Conservation (phyloP, 1,140 invertebrate genomes). For the Drosophila ogumai region DNA sequence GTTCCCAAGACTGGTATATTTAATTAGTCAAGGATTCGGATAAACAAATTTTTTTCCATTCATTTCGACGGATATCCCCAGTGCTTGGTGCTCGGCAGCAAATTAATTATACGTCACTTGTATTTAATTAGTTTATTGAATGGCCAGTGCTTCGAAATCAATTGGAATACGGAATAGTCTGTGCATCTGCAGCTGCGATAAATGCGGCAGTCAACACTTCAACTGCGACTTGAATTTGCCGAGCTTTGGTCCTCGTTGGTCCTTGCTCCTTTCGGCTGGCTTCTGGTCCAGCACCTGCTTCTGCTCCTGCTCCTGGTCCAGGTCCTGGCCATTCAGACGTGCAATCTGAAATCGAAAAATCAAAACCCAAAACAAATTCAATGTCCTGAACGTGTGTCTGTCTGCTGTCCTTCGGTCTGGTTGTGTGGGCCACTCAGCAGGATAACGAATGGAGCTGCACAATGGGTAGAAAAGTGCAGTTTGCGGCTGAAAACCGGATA, state of each 20-base stretch:
- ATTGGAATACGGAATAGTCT: constrained; percentile 40
- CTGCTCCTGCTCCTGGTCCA: constrained; percentile 15
- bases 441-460: constrained; percentile 50
- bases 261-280: constrained; percentile 9
- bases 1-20: constrained; percentile 9
- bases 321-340: constrained; percentile 67
- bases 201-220: constrained; percentile 70
- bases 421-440: constrained; percentile 54
- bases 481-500: constrained; percentile 74
- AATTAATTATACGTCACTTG: constrained; percentile 51
- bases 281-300: constrained; percentile 21
- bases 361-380: constrained; percentile 82
- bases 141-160: constrained; percentile 50
- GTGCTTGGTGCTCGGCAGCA: constrained; percentile 9
- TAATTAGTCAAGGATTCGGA: constrained; percentile 42
- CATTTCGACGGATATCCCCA: constrained; percentile 15
- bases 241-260: constrained; percentile 10
- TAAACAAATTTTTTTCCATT: constrained; percentile 30
- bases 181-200: constrained; percentile 59
- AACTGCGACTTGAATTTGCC: constrained; percentile 30
- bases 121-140: constrained; percentile 77
- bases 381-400: constrained; percentile 75
- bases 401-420: constrained; percentile 19
- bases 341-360: constrained; percentile 81
- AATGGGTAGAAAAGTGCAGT: constrained; percentile 73